Base-by-base conservation (phyloP, 1,140 invertebrate species). In the Pogonognathellus flavescens region DNA sequence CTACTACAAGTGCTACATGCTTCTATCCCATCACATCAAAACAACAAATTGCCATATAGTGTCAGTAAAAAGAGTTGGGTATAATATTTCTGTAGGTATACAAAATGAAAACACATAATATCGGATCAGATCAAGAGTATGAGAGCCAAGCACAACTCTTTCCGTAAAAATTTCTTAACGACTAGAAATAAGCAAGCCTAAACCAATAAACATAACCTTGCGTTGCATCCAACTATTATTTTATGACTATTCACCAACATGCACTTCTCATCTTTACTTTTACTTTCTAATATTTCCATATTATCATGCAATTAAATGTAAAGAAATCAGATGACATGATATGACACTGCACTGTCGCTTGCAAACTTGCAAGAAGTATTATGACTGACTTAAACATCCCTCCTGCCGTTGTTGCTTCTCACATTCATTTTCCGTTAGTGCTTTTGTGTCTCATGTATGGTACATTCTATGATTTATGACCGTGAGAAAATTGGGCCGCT, bases 241-340 rank as follows among this genome's bases (percentile, higher is more conserved):
- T 22, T 18, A 16, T 16, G 10, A n/a, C 6, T 50, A 0, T 31
- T 76, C 31, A 76, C 31, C 70, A 2, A 10, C 41, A 76, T 25
- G n/a, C 70, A 76, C 5, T 50, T 76, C 25, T 66, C 70, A 1
- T 41, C 31, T 41, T 50, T 49, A 76, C 70, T 76, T 76, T 76
- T 76, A 76, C 70, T 76, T 76, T 76, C 70, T 76, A 76, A 76
- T 66, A 25, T 13, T 41, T 41, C 10, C 25, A 25, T 20, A 66
- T 66, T 66, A 25, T 14, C 25, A 66, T 66, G 20, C 25, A 25
- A 66, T n/a, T 49, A 16, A 16, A 8, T 5, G 31, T 13, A 13
- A 72, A 72, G 41, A 25, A 11, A 25, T 66, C 62, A 66, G 62
- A 66, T 66, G 62, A 25, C 20, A 66, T 66, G 62, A 31, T 25